phyloP scores from a whole-genome alignment of 2,113 vertebrate genomes.

The Serinus canaria region DNA sequence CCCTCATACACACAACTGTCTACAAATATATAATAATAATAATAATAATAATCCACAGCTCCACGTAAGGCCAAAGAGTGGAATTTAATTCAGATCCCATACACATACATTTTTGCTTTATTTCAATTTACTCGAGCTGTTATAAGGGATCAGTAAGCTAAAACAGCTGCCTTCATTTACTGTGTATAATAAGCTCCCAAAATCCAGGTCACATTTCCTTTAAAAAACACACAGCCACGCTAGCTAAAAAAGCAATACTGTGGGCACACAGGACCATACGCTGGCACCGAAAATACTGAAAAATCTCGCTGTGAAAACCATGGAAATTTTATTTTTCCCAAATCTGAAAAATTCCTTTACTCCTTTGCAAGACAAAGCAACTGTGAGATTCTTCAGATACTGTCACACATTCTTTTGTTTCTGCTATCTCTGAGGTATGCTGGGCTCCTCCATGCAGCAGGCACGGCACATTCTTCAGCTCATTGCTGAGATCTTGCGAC shows the following conservation, averaged over 20 bases:
- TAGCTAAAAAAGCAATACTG: not conserved
- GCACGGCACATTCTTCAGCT: slow-evolving; percentile 24
- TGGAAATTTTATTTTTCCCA: slow-evolving; percentile 37
- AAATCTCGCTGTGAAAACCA: not conserved
- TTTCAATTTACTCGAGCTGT: slow-evolving; percentile 38
- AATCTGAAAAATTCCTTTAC: slow-evolving; percentile 67
- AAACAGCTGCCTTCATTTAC: slow-evolving; percentile 65
- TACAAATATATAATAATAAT: slow-evolving; percentile 34
- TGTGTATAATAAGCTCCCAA: slow-evolving; percentile 65
- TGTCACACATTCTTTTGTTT: slow-evolving; percentile 75
- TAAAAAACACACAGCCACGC: slow-evolving; percentile 32
- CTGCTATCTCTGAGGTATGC: slow-evolving; percentile 62
- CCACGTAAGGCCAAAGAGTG: not conserved
- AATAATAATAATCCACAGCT: not conserved
- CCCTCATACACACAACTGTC: slow-evolving; percentile 7
- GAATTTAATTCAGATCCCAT: slow-evolving; percentile 37
- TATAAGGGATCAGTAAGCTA: slow-evolving; percentile 64
- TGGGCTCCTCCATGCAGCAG: slow-evolving; percentile 42
- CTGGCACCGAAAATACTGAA: not conserved
- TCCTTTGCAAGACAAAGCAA: slow-evolving; percentile 68
- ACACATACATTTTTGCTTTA: not conserved
- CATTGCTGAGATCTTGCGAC: slow-evolving; percentile 26
- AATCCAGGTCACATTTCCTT: slow-evolving; percentile 71
- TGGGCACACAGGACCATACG: not conserved
- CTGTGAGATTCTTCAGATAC: slow-evolving; percentile 67